phyloP scores from a whole-genome alignment of 2,113 vertebrate genomes.

The Muscicapa adusta region DNA sequence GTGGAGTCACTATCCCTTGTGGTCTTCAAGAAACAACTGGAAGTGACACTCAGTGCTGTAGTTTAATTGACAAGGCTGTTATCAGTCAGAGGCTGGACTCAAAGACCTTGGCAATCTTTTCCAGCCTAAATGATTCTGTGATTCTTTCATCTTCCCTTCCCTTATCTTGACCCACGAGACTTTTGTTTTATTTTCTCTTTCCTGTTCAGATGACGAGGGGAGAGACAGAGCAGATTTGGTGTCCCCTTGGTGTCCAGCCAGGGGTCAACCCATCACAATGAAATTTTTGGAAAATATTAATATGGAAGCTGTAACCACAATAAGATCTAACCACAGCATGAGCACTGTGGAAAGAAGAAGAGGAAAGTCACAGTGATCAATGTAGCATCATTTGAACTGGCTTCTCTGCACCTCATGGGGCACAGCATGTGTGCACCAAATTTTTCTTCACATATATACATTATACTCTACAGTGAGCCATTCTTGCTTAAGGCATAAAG shows the following conservation, averaged over 20 bases:
- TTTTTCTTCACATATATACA: not conserved
- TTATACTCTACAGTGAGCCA: not conserved
- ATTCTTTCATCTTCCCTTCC: not conserved
- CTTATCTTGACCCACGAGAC: not conserved
- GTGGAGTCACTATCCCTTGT: not conserved
- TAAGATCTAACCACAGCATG: not conserved
- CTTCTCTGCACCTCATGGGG: not conserved
- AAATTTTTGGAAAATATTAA: not conserved
- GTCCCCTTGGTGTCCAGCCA: not conserved
- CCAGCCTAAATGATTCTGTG: not conserved
- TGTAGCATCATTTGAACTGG: not conserved
- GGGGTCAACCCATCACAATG: not conserved
- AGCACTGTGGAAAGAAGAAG: not conserved
- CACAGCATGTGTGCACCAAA: not conserved
- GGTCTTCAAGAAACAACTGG: not conserved
- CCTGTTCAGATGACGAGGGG: not conserved
- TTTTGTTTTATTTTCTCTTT: not conserved
- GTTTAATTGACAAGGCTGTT: not conserved
- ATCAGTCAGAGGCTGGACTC: not conserved
- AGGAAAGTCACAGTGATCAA: not conserved
- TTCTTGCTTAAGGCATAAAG: not conserved
- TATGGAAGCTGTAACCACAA: not conserved
- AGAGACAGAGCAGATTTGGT: not conserved
- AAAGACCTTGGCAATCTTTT: fast-evolving
- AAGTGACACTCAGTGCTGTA: fast-evolving